Base-by-base conservation (phyloP, 2,888 invertebrate species). In the Mayetiola destructor region DNA sequence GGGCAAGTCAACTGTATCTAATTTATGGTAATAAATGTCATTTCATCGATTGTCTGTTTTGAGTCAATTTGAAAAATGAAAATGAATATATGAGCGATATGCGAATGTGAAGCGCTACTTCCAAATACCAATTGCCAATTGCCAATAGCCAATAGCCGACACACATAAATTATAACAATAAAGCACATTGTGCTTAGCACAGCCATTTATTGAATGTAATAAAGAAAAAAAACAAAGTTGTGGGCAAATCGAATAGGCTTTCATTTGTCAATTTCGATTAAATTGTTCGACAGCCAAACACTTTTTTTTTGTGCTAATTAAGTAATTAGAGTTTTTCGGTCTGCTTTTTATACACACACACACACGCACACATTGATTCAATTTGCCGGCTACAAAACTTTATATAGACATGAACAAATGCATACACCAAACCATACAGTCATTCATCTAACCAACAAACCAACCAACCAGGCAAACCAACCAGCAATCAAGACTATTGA, bases 301-400 rank as follows among this genome's bases (percentile, higher is more conserved):
- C n/a, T n/a, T n/a, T n/a, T n/a, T 48, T 14, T n/a, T 23, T 27
- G 29, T 27, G 27, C 16, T 48, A 48, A 48, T 48, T 48, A 27
- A 48, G 48, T 48, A 48, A 48, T 48, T 48, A 48, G 48, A 48
- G 27, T 48, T n/a, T n/a, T n/a, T n/a, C n/a, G n/a, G n/a, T n/a
- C n/a, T n/a, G n/a, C n/a, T n/a, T n/a, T n/a, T n/a, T n/a, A n/a
- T n/a, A n/a, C n/a, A n/a, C 27, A 27, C 14, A 48, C 18, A 12
- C 42, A 42, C 21, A 21, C 42, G 42, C 23, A 48, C 48, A 27
- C 8, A 32, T 32, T 8, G 8, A 32, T 9, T 12, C 8, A 32
- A 32, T 12, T 48, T 2, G 27, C 8, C 48, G 12, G 42, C 18
- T 23, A 23, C 21, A 23, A 27, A n/a, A n/a, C n/a, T n/a, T n/a